Evolutionary conservation across 2,797 vertebrate species (phyloP), one percentile per base, ranked within the genome.

Genomic region (Enteromius afrohamiltoni): DNA sequence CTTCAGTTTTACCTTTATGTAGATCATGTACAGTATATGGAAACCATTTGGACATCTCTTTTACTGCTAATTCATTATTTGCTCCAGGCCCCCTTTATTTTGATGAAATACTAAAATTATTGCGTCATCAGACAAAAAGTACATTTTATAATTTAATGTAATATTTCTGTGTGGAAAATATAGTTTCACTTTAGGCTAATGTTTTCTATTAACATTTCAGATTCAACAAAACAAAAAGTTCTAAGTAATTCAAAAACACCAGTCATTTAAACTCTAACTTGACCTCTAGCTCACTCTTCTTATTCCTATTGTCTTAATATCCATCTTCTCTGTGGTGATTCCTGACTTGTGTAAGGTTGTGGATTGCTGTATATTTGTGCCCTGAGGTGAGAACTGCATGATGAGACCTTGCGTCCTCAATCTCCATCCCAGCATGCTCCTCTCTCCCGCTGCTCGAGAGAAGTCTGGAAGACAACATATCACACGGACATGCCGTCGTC

Each of bases 351-450:
- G 68, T 80, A 47, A 60, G 19, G 37, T 80, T 62, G 47, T 31
- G 37, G n/a, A 71, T 34, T 34, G 79, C 53, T 81, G n/a, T 58
- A 77, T 45, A 42, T 40, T 60, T 42, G 53, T 60, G 53, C 16
- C 37, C 53, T 42, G 53, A 77, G 53, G 53, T 19, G 26, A 55
- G n/a, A 70, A 58, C 16, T 58, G 51, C 51, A 45, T 70, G 31
- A 45, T 19, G 16, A 49, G 58, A 82, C 17, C 10, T 40, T 21
- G 53, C 40, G 47, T 49, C 62, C 80, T 82, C 80, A 64, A 64
- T 65, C 70, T 82, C 69, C 9, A 60, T 62, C 69, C 17, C 83
- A 81, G 78, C 45, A 74, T 74, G 77, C 82, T 51, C 19, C 10
- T 42, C n/a, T 69, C 62, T 75, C 53, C 78, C 26, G 31, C 68